Conservation (phyloP, 2,113 vertebrate genomes). For the Ptilonorhynchus violaceus region DNA sequence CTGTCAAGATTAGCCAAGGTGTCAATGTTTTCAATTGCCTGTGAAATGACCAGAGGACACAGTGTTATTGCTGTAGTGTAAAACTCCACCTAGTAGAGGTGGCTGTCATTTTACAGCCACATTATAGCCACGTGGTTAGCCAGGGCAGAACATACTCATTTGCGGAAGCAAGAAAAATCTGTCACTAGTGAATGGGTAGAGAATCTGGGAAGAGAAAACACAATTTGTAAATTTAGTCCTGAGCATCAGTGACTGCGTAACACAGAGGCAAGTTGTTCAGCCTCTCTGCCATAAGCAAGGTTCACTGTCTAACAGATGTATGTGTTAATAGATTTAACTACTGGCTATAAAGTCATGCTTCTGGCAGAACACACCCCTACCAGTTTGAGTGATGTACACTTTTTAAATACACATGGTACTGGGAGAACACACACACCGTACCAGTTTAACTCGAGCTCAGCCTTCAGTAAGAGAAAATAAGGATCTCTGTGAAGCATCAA, state of each 20-base stretch:
- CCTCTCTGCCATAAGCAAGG: background rate
- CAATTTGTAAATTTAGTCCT: background rate
- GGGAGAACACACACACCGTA: background rate
- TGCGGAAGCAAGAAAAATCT: background rate
- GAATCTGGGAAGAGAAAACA: background rate
- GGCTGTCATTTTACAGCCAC: background rate
- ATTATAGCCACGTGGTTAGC: background rate
- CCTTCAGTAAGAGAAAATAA: background rate
- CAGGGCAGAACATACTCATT: background rate
- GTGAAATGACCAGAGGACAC: background rate
- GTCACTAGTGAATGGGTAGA: background rate
- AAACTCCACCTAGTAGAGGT: background rate
- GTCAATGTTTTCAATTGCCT: constrained; percentile 95
- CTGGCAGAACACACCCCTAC: background rate
- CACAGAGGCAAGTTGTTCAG: background rate
- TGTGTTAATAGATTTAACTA: background rate
- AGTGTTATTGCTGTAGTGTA: background rate
- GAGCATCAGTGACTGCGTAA: background rate
- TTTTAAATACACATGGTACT: background rate
- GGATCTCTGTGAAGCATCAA: background rate
- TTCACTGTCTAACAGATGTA: background rate
- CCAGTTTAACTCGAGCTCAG: background rate
- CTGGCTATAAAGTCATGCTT: background rate
- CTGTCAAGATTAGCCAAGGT: constrained; percentile 84
- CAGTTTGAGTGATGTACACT: background rate